These are phyloP conservation scores for Platypus cylindrus DNA, from an alignment of 2,888 invertebrate genomes.

Conservation along the genomic window DNA sequence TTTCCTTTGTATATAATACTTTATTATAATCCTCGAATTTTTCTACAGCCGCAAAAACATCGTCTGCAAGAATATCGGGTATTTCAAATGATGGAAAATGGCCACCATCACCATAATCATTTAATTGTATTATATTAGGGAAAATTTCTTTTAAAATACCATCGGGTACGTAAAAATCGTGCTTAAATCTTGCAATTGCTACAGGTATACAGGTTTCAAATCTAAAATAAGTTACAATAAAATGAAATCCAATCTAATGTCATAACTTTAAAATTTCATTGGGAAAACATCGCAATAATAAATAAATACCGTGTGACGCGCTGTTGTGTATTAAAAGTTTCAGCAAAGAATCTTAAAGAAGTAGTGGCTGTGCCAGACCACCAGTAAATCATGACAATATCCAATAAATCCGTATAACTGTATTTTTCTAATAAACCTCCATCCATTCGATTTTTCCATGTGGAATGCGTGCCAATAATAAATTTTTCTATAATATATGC, in stretches of 20 bases:
- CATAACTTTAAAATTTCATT: too few species aligned
- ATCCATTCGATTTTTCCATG: slow-evolving; percentile 39
- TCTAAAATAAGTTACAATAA: slow-evolving; percentile 10
- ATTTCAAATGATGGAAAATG: slow-evolving; percentile 76
- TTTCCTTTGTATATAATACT: slow-evolving; percentile 3
- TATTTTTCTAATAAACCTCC: slow-evolving; percentile 54
- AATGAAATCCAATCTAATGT: too few species aligned
- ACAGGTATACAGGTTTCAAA: slow-evolving; percentile 51
- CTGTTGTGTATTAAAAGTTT: slow-evolving; percentile 33
- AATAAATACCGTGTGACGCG: too few species aligned
- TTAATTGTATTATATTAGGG: slow-evolving; percentile 54
- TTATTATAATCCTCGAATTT: slow-evolving; percentile 31
- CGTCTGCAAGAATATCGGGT: slow-evolving; percentile 54
- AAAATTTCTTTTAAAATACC: slow-evolving; percentile 45
- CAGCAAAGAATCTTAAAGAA: slow-evolving; percentile 62
- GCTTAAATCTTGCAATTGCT: slow-evolving; percentile 60
- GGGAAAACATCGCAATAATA: too few species aligned
- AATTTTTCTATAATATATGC: slow-evolving; percentile 87
- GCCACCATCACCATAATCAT: slow-evolving; percentile 48
- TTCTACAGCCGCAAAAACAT: slow-evolving; percentile 50
- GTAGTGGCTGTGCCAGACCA: slow-evolving; percentile 55
- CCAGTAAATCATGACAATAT: slow-evolving; percentile 77
- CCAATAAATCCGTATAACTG: slow-evolving; percentile 56
- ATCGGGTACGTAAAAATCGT: slow-evolving; percentile 52
- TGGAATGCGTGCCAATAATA: slow-evolving; percentile 54